Base-by-base conservation (phyloP, 2,113 vertebrate genomes). In the Pelecanoides urinatrix region DNA sequence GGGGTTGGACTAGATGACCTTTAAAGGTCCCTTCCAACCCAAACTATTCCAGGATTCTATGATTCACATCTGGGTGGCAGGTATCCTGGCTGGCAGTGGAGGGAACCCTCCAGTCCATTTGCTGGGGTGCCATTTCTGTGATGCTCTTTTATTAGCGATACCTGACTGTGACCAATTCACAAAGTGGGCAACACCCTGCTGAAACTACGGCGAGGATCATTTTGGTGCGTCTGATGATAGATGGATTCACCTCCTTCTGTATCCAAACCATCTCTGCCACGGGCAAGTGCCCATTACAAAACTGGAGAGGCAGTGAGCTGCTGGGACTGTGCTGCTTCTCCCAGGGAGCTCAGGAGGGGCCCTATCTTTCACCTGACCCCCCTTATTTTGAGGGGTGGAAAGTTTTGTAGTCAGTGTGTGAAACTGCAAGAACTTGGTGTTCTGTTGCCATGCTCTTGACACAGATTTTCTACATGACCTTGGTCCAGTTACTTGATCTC, bases 31-130 rank as follows among this genome's bases (percentile, higher is more conserved):
- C 40, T 40, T 40, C 40, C 40, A 40, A 40, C 40, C 40, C 40
- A 40, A 40, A 40, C 40, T 40, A 40, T 40, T 40, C 40, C 40
- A 13, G 11, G 40, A 40, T 40, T 40, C 40, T 13, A 40, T 40
- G 40, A 12, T 68, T 61, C 66, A 45, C 67, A 61, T 17, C 3
- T 62, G 36, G 13, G 25, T 15, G 29, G 12, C 20, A 68, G 11
- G 10, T 36, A 26, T 85, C 16, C 44, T 61, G 25, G 27, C 0
- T 91, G 80, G 25, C 16, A 11, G 13, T 5, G 17, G 52, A 9
- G 19, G 30, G 26, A 17, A 19, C 0, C 2, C 13, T 10, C 5
- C 18, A 18, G 19, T 45, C 26, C 7, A 1, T 5, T 50, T 55
- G 11, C 49, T 65, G 49, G 34, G 38, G n/a, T 40, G 29, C 8